Conservation (phyloP, 2,888 invertebrate species). For the Drosophila anomalata region DNA sequence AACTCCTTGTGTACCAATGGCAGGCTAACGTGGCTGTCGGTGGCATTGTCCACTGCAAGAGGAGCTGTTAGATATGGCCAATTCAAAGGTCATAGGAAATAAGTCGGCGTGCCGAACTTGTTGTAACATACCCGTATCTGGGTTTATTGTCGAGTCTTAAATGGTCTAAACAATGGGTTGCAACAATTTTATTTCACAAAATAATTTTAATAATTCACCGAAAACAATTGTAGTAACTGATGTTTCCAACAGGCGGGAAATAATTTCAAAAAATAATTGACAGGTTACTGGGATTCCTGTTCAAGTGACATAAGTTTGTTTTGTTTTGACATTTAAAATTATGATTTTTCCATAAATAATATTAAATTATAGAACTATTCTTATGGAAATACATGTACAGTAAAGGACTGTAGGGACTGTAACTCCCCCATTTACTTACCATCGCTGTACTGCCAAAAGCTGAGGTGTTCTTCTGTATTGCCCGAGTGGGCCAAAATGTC, state of each 20-base stretch:
- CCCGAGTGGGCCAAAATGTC: conserved; percentile 62
- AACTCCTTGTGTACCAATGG: conserved; percentile 30
- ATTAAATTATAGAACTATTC: no score
- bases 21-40: conserved; percentile 44
- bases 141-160: neutral
- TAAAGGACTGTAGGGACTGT: no score
- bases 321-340: neutral
- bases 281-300: neutral
- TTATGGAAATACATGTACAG: no score
- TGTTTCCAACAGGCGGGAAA: neutral
- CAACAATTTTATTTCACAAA: neutral
- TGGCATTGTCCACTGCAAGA: conserved; percentile 57
- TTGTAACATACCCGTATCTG: conserved; percentile 10
- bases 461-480: conserved; percentile 63
- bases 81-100: neutral
- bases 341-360: no score
- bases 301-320: neutral
- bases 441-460: conserved; percentile 65
- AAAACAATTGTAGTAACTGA: neutral
- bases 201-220: conserved; percentile 2
- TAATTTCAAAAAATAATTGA: neutral
- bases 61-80: neutral
- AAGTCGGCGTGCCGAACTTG: conserved; percentile 9
- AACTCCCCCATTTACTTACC: conserved; percentile 44
- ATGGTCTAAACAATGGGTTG: neutral